Conservation (phyloP, 2,888 invertebrate genomes). For the Andrena fulva region DNA sequence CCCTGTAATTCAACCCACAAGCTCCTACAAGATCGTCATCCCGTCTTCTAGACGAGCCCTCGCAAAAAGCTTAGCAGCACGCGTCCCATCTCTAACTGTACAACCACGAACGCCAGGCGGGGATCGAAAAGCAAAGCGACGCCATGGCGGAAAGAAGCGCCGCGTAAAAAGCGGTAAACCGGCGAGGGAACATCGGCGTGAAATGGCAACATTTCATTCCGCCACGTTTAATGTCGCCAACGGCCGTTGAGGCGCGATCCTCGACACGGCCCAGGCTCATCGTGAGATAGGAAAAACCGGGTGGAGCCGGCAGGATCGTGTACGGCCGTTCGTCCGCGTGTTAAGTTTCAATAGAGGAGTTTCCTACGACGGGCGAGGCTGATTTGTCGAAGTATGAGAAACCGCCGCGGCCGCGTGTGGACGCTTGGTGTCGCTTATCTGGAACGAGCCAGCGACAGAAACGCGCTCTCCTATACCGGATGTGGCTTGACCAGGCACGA, state of each 20-base stretch:
- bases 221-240: conserved; percentile 36
- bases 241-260: neutral
- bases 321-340: conserved; percentile 29
- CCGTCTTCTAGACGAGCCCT: neutral
- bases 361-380: conserved; percentile 41
- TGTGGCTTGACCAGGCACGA: conserved; percentile 60
- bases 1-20: neutral
- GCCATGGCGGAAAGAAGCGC: conserved; percentile 11
- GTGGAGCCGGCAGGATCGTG: conserved; percentile 15
- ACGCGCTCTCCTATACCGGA: conserved; percentile 60
- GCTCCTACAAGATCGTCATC: neutral
- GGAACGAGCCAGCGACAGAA: conserved; percentile 57
- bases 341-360: conserved; percentile 55
- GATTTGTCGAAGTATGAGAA: conserved; percentile 65
- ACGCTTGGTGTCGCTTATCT: conserved; percentile 58
- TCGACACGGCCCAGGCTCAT: conserved; percentile 3
- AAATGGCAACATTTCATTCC: conserved; percentile 36
- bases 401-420: conserved; percentile 47
- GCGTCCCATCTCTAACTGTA: conserved; percentile 31
- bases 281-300: conserved; percentile 27
- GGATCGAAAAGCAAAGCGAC: neutral
- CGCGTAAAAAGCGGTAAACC: conserved; percentile 35
- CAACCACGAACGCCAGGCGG: conserved; percentile 1
- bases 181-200: conserved; percentile 2
- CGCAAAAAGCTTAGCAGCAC: conserved; percentile 17